Evolutionary conservation across 2,113 vertebrate species (phyloP), one percentile per base, ranked within the genome.

Genomic region (Colistium nudipinnis): DNA sequence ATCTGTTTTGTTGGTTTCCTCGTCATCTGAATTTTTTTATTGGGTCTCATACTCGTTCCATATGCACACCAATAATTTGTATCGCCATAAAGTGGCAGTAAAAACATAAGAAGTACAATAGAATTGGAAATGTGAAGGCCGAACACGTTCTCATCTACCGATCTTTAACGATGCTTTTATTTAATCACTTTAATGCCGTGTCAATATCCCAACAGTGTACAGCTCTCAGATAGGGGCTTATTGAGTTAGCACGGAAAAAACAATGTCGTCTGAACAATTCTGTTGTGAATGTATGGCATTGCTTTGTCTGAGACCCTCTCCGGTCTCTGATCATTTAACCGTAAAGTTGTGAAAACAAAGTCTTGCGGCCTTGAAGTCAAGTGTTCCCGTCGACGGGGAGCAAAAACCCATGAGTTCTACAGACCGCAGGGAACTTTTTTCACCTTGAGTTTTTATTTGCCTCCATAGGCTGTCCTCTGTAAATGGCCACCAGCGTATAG

Each of bases 341-440:
- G 33, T 70, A 43, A 57, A 48, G 54, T 72, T 82, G 49, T 38
- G 38, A 70, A 78, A 87, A 69, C 55, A 16, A 41, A 61, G 45
- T 35, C 62, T 55, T 54, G 39, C 20, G 54, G 30, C 28, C 25
- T 27, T 36, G 62, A 43, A 56, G 62, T 70, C 52, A 74, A 79
- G 59, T 56, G 44, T 60, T 60, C 51, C 62, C 57, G 59, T 14
- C 2, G 17, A 3, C 39, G 4, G 39, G 39, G 39, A 43, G 39
- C 9, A 43, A 41, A 41, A 14, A 14, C 12, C 2, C 12, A 14
- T n/a, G 16, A 13, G 39, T 43, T 16, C 17, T n/a, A 6, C 39
- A 19, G 17, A 43, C 39, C 10, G 17, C 7, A 43, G n/a, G 39
- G 2, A 19, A n/a, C n/a, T n/a, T n/a, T 43, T 12, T 17, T 30